Base-by-base conservation (phyloP, 2,888 invertebrate species). In the Callyntrura guangdongensis region DNA sequence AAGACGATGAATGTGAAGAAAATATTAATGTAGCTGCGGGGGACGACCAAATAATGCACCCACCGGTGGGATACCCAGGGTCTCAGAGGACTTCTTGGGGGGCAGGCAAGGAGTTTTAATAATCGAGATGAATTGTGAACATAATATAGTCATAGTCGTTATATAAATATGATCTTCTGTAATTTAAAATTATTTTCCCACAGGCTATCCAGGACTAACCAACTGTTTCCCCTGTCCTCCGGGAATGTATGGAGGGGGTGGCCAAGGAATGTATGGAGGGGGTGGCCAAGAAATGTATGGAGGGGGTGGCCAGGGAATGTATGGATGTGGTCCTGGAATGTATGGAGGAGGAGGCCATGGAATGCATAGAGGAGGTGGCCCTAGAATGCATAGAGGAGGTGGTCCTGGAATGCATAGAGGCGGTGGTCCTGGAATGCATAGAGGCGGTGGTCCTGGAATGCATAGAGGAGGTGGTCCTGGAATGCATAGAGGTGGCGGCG, bases 11-110 rank as follows among this genome's bases (percentile, higher is more conserved):
- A 1, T 20, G 27, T 69, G 67, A 61, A 9, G 59, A 22, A 12
- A 45, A 27, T 22, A 64, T 45, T 6, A 91, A 92, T 49, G 12
- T 25, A 17, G 89, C 85, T 22, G 92, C 92, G 12, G 92, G 92
- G 12, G 92, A 92, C 72, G 88, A 91, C 22, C 82, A 83, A 77
- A 14, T 25, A 5, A 14, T 92, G 5, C 85, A 89, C 20, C 92
- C 92, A 20, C 92, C 92, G 6, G 67, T 84, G 2, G 91, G 91
- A 1, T 89, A 89, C 56, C 87, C 91, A 0, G 72, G 83, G 20
- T 74, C 79, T 5, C 20, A 86, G 25, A 47, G 91, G 27, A 25
- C 36, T 14, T 27, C 64, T 20, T 91, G 91, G 89, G 89, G 91
- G 0, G 86, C 56, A 20, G 77, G 47, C 45, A 36, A 36, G 36